Evolutionary conservation across 2,888 invertebrate species (phyloP).

Genomic region (Parapristionchus giblindavisi): DNA sequence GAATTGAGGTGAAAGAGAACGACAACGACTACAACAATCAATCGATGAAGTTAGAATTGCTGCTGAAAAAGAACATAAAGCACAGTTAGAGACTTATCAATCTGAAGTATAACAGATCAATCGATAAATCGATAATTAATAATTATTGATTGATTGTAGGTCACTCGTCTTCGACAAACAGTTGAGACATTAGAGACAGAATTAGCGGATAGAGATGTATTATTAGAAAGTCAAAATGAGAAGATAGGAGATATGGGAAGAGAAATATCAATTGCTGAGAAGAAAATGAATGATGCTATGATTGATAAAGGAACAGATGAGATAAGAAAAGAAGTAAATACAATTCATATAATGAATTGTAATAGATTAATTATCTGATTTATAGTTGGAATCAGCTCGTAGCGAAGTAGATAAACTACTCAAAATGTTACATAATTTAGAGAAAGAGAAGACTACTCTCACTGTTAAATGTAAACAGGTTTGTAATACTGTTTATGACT

Average conservation of each 20-base stretch:
- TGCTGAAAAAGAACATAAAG: slow-evolving; percentile 62
- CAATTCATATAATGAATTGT: neutral
- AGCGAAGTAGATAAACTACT: slow-evolving; percentile 72
- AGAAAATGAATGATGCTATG: slow-evolving; percentile 50
- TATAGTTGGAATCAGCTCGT: slow-evolving; percentile 63
- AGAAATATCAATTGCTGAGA: slow-evolving; percentile 51
- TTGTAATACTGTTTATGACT: neutral
- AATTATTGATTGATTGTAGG: too few relatives aligned
- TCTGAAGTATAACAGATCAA: too few relatives aligned
- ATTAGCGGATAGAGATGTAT: slow-evolving; percentile 62
- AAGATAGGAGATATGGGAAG: slow-evolving; percentile 68
- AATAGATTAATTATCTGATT: too few relatives aligned
- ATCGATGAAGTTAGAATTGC: slow-evolving; percentile 61
- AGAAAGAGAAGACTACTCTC: slow-evolving; percentile 69
- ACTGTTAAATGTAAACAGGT: slow-evolving; percentile 41
- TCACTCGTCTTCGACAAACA: slow-evolving; percentile 2
- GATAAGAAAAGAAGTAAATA: slow-evolving; percentile 47
- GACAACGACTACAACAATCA: slow-evolving; percentile 59
- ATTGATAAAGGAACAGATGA: slow-evolving; percentile 55
- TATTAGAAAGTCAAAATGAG: slow-evolving; percentile 69
- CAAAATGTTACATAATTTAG: slow-evolving; percentile 70
- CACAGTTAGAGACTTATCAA: slow-evolving; percentile 60
- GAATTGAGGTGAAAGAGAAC: slow-evolving; percentile 77
- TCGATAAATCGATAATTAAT: too few relatives aligned
- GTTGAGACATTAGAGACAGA: slow-evolving; percentile 52